phyloP scores from a whole-genome alignment of 2,113 vertebrate species.

The Dasyurus viverrinus region DNA sequence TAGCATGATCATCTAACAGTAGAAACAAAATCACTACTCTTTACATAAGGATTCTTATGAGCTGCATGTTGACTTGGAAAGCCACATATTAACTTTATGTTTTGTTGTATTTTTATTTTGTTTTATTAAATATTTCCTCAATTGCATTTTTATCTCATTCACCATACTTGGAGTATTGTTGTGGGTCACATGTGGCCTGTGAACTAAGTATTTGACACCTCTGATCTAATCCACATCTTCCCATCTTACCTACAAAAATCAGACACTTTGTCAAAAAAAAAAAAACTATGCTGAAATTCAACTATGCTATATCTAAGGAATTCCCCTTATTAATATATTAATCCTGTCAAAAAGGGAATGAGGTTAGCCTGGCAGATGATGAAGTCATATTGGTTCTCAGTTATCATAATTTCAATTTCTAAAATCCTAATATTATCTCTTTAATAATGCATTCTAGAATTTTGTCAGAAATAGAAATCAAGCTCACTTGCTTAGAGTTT shows the following conservation, averaged over 20 bases:
- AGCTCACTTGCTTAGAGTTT: background rate
- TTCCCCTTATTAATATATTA: background rate
- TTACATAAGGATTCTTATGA: background rate
- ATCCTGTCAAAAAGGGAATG: background rate
- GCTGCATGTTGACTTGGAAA: background rate
- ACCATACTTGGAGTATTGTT: background rate
- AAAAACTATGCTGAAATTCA: background rate
- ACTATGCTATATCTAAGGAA: background rate
- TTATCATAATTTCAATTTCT: background rate
- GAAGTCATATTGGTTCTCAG: background rate
- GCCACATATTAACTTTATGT: background rate
- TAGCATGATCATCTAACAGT: background rate
- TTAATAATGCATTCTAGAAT: background rate
- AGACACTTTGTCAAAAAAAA: background rate
- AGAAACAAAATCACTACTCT: background rate
- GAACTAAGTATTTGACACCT: background rate
- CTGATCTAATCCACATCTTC: background rate
- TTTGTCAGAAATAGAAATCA: background rate
- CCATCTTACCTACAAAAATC: background rate
- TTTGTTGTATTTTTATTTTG: background rate
- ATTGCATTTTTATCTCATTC: background rate
- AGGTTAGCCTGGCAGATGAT: background rate
- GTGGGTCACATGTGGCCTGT: background rate
- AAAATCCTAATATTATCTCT: background rate
- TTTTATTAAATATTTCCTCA: background rate